Evolutionary conservation across 1,140 invertebrate genomes (phyloP), one percentile per base, ranked within the genome.

Genomic region (Hylyphantes graminicola): DNA sequence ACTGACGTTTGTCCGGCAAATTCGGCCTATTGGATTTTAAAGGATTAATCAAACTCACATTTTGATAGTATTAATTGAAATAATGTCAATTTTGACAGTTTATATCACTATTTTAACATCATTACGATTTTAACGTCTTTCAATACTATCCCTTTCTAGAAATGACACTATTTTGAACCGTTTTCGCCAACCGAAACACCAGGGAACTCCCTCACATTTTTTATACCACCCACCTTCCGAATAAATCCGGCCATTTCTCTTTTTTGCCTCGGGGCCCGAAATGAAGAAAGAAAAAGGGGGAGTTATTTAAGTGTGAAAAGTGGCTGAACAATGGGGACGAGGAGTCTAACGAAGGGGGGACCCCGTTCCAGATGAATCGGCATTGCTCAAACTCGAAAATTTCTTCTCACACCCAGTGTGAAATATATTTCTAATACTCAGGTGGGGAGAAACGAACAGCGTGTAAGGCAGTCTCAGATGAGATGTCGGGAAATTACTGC

Each of bases 231-330:
- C 75, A 78, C 75, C 8, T 76, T 35, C 12, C 54, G 50, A 61
- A 78, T 76, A 63, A 63, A 76, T 76, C 63, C 59, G 17, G 35
- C 50, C 63, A 19, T 78, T 78, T 78, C 54, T 53, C 48, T 19
- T 48, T n/a, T 51, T 13, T 57, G 61, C 50, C 53, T 77, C 54
- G 8, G 50, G 19, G 64, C 19, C 35, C 53, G n/a, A 70, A 65
- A 57, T 54, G 48, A 65, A 67, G 21, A 35, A 35, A 35, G 35
- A 54, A 57, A 63, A 70, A 50, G 51, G 54, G 57, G 55, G 55
- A 81, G 78, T 68, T n/a, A 81, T 72, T 72, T 81, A 70, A 81
- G 78, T 81, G 78, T 81, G 78, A 81, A 81, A 63, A 81, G 21
- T 73, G 68, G 68, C 61, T 81, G 78, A 81, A 59, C 53, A 72